Conservation (phyloP, 2,113 vertebrate genomes). For the Jaculus jaculus region DNA sequence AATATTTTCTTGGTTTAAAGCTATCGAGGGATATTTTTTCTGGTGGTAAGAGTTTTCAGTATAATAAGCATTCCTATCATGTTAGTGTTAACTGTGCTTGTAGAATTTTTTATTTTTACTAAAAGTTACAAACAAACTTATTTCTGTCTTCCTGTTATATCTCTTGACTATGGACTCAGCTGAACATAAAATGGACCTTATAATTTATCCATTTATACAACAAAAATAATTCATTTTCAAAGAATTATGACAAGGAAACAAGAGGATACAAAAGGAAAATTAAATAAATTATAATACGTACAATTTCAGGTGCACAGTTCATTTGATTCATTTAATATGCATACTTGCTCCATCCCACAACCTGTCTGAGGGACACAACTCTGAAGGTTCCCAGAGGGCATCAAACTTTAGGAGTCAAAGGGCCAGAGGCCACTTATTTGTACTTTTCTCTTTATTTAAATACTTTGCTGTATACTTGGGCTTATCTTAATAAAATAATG, state of each 20-base stretch:
- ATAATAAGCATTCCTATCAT: neutral
- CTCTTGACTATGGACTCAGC: neutral
- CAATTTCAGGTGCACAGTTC: neutral
- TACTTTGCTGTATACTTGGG: neutral
- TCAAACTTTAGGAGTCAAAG: neutral
- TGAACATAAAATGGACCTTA: neutral
- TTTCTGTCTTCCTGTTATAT: neutral
- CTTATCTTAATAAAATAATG: conserved; percentile 10
- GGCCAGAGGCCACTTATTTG: neutral
- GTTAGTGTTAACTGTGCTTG: neutral
- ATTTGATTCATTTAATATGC: no score
- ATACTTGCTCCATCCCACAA: neutral
- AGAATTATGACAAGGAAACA: neutral
- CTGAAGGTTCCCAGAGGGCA: neutral
- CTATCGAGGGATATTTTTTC: neutral
- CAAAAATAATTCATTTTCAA: conserved; percentile 1
- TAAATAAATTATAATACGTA: neutral
- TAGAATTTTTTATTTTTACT: neutral
- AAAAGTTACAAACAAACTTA: neutral
- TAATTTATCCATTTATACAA: neutral
- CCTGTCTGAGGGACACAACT: neutral
- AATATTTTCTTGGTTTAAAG: neutral
- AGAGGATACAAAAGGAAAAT: neutral
- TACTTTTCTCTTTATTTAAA: neutral
- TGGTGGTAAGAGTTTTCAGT: neutral